These are phyloP conservation scores for Dromius quadrimaculatus DNA, from an alignment of 2,888 invertebrate genomes.

Conservation along the genomic window DNA sequence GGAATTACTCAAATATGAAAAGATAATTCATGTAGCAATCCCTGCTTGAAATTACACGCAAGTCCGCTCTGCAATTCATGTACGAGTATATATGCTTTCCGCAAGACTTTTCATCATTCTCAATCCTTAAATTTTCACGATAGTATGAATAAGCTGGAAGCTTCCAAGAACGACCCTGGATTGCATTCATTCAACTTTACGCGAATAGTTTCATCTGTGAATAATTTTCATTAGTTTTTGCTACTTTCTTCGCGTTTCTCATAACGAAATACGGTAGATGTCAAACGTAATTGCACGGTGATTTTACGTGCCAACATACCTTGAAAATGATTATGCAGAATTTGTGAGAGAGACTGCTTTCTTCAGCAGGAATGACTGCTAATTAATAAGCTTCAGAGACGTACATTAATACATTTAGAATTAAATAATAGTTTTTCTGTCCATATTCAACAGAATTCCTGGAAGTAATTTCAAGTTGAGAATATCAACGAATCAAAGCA, in stretches of 20 bases:
- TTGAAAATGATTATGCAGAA: neutral
- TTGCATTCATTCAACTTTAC: neutral
- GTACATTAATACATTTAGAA: too few relatives aligned
- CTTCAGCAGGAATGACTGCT: too few relatives aligned
- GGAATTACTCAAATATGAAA: constrained; percentile 25
- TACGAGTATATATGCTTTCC: neutral
- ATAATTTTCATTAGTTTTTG: constrained; percentile 2
- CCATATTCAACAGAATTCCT: too few relatives aligned
- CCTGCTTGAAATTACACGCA: constrained; percentile 5
- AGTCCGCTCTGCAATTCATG: too few relatives aligned
- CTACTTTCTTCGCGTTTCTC: neutral
- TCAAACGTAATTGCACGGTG: constrained; percentile 3
- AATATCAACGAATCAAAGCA: too few relatives aligned
- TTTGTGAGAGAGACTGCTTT: too few relatives aligned
- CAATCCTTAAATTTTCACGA: constrained; percentile 34
- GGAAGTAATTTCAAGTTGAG: too few relatives aligned
- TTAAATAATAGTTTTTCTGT: too few relatives aligned
- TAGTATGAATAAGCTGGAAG: constrained; percentile 24
- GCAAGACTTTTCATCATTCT: constrained; percentile 1
- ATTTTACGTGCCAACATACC: neutral
- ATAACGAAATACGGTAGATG: neutral
- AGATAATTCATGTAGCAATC: constrained; percentile 40
- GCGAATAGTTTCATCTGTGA: constrained; percentile 5
- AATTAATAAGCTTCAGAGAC: too few relatives aligned
- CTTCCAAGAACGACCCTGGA: neutral